Conservation (phyloP, 2,113 vertebrate genomes). For the Illadopsis cleaveri region DNA sequence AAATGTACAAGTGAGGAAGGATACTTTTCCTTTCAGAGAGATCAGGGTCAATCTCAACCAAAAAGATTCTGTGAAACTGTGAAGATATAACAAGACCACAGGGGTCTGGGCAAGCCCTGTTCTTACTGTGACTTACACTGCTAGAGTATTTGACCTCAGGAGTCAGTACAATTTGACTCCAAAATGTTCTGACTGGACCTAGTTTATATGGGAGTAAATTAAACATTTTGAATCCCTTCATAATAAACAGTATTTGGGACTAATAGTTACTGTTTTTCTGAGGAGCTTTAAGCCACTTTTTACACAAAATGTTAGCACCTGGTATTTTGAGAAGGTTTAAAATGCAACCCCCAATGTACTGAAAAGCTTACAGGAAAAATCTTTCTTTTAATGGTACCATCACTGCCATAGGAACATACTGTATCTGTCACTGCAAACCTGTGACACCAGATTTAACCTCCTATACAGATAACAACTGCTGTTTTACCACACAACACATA, state of each 20-base stretch:
- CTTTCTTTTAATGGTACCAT: not conserved
- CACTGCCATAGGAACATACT: not conserved
- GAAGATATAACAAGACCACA: not conserved
- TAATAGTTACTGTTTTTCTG: not conserved
- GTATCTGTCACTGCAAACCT: not conserved
- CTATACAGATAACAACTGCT: conserved; percentile 7
- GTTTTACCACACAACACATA: conserved; percentile 32
- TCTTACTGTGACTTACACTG: not conserved
- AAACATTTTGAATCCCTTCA: not conserved
- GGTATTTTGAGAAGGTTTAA: not conserved
- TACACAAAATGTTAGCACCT: not conserved
- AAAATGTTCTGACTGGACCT: not conserved
- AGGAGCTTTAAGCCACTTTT: not conserved
- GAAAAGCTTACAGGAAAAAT: not conserved
- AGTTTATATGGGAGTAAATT: not conserved
- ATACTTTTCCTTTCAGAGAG: not conserved
- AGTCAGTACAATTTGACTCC: not conserved
- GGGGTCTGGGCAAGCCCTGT: not conserved
- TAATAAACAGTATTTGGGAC: not conserved
- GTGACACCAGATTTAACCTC: conserved; percentile 35
- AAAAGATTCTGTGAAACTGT: not conserved
- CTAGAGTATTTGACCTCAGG: not conserved
- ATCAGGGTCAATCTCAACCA: not conserved
- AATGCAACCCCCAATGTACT: not conserved
- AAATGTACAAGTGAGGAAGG: not conserved